Base-by-base conservation (phyloP, 1,140 invertebrate genomes). In the Phenacoccus solenopsis region DNA sequence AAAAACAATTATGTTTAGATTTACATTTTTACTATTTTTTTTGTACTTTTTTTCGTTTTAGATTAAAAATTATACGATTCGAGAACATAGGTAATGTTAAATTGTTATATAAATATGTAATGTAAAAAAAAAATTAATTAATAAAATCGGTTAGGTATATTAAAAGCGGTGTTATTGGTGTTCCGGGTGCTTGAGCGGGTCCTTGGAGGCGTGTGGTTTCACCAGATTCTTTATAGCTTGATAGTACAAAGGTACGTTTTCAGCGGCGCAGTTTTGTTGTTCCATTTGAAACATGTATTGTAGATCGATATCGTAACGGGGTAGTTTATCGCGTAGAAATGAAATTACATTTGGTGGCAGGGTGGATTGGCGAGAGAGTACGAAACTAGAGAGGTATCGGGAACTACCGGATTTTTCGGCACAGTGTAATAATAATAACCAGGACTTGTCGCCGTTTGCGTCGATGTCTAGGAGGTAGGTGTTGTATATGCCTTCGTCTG, bases 401-500 rank as follows among this genome's bases (percentile, higher is more conserved):
- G 88, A 85, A 70, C 85, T 87, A 74, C 89, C 88, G 27, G 83
- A 85, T 79, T 92, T 90, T 75, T 92, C 90, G 1, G 90, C 90
- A 73, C 91, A 93, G 76, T 93, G 90, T 75, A 93, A 84, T 12
- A 93, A 79, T 30, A 93, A 79, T 0, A 88, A 84, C 90, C 90
- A 93, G 1, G 84, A 86, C 68, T 83, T 84, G 22, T 71, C 57
- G 5, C 68, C 68, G 9, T 73, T 73, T 76, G 91, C 90, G 77
- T 92, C 90, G 0, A 89, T 88, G 76, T 93, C 91, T 73, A 93
- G 75, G 0, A 93, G 86, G 75, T 90, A 92, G 0, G 91, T 93
- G 74, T 93, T 92, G 78, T 93, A 93, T 70, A 92, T 82, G n/a
- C 89, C 90, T 80, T 92, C 89, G 79, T 91, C 90, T 93, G 78